phyloP scores from a whole-genome alignment of 2,797 vertebrate species.

The Xiphorhynchus erythropygius region DNA sequence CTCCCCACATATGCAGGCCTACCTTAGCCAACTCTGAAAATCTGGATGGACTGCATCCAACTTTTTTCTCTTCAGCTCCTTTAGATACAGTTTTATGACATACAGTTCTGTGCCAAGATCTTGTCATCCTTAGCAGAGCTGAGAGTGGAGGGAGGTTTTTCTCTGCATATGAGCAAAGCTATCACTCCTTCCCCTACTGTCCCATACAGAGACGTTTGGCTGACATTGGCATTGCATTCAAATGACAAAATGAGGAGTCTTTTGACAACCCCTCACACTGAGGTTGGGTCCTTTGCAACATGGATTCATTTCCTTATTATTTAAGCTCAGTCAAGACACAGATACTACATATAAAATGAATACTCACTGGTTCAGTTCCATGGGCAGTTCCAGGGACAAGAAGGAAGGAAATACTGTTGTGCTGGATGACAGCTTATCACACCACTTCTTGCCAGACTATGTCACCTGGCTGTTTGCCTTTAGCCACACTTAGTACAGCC shows the following conservation, averaged over 20 bases:
- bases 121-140: not conserved
- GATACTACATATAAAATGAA: not conserved
- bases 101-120: not conserved
- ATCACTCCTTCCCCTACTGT: not conserved
- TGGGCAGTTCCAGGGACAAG: not conserved
- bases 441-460: not conserved
- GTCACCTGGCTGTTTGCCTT: not conserved
- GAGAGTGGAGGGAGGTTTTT: not conserved
- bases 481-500: not conserved
- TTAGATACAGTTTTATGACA: not conserved
- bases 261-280: not conserved
- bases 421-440: not conserved
- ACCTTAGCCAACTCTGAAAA: conserved; percentile 21
- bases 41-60: not conserved
- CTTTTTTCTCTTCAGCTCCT: not conserved
- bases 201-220: not conserved
- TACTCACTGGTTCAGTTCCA: not conserved
- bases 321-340: not conserved
- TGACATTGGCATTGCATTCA: rapidly evolving
- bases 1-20: not conserved
- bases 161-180: not conserved
- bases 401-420: not conserved
- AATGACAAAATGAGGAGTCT: not conserved
- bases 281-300: not conserved
- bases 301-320: not conserved